These are phyloP conservation scores for Agapornis canus DNA, from an alignment of 2,797 vertebrate genomes.

Conservation along the genomic window DNA sequence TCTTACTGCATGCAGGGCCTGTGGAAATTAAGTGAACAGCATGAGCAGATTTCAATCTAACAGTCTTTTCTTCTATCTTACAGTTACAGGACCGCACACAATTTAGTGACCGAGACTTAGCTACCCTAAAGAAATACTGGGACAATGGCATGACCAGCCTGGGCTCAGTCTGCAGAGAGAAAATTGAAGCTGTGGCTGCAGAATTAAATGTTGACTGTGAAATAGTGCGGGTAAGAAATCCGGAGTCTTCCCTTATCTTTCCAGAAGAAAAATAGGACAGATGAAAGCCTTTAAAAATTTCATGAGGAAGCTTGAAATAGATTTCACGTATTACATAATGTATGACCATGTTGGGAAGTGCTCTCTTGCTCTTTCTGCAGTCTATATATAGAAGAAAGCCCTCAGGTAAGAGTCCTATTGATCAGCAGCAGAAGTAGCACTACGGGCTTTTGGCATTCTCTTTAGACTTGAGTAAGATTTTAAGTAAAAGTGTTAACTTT, in stretches of 20 bases:
- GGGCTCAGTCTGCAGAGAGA: slow-evolving; percentile 96
- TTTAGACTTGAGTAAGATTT: slow-evolving; percentile 6
- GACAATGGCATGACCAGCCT: slow-evolving; percentile 98
- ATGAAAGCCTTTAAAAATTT: slow-evolving; percentile 72
- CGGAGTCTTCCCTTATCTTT: slow-evolving; percentile 42
- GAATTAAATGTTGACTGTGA: slow-evolving; percentile 96
- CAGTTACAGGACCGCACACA: slow-evolving; percentile 98
- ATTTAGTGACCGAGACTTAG: slow-evolving; percentile 93
- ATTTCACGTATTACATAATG: slow-evolving; percentile 69
- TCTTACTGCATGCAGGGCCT: not conserved
- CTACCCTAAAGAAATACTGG: slow-evolving; percentile 96
- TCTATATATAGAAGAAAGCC: slow-evolving; percentile 66
- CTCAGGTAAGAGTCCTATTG: slow-evolving; percentile 64
- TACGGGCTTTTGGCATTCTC: not conserved
- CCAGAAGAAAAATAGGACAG: slow-evolving; percentile 61
- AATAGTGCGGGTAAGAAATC: slow-evolving; percentile 93
- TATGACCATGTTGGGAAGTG: slow-evolving; percentile 63
- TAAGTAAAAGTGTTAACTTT: not conserved
- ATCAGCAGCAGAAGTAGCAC: slow-evolving; percentile 7
- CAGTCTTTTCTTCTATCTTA: slow-evolving; percentile 60
- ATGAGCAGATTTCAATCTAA: slow-evolving; percentile 28
- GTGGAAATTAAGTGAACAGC: not conserved
- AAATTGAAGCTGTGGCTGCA: slow-evolving; percentile 93
- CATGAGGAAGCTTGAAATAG: slow-evolving; percentile 72
- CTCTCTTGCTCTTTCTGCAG: slow-evolving; percentile 63